Percentiles rank a stretch among this genome's conserved stretches.
These are phyloP conservation scores for Epinephelus moara DNA, from an alignment of 2,113 vertebrate genomes.

Conservation along the genomic window DNA sequence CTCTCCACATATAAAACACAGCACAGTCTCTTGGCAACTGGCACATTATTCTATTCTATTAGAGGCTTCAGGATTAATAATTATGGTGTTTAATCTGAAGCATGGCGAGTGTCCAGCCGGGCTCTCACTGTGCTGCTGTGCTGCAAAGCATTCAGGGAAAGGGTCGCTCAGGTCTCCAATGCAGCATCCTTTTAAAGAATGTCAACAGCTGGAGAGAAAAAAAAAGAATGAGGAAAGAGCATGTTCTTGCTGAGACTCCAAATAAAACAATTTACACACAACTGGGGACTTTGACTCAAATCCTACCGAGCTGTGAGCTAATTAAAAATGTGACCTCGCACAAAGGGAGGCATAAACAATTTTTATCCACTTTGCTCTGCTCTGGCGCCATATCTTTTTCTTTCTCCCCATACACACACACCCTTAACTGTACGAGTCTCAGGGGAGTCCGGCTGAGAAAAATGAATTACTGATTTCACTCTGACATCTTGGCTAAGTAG, in stretches of 20 bases:
- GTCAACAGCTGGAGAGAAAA: slow-evolving; percentile 27
- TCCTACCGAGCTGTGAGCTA: slow-evolving; percentile 62
- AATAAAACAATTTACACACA: slow-evolving; percentile 74
- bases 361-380: slow-evolving; percentile 50
- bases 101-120: slow-evolving; percentile 47
- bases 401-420: slow-evolving; percentile 13
- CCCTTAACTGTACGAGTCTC: slow-evolving; percentile 17
- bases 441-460: slow-evolving; percentile 21
- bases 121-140: slow-evolving; percentile 20
- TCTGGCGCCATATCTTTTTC: slow-evolving; percentile 12
- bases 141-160: slow-evolving; percentile 11
- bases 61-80: slow-evolving; percentile 69
- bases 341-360: slow-evolving; percentile 58
- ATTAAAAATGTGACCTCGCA: slow-evolving; percentile 75
- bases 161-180: not conserved
- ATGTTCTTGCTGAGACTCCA: slow-evolving; percentile 58
- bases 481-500: slow-evolving; percentile 44
- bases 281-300: slow-evolving; percentile 60
- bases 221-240: slow-evolving; percentile 31
- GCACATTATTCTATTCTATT: slow-evolving; percentile 69
- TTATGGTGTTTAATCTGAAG: slow-evolving; percentile 68
- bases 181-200: slow-evolving; percentile 32
- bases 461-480: slow-evolving; percentile 50
- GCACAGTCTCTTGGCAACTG: slow-evolving; percentile 60
- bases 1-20: slow-evolving; percentile 26